Evolutionary conservation across 2,797 vertebrate genomes (phyloP), one percentile per base, ranked within the genome.

Genomic region (Okamejei kenojei): DNA sequence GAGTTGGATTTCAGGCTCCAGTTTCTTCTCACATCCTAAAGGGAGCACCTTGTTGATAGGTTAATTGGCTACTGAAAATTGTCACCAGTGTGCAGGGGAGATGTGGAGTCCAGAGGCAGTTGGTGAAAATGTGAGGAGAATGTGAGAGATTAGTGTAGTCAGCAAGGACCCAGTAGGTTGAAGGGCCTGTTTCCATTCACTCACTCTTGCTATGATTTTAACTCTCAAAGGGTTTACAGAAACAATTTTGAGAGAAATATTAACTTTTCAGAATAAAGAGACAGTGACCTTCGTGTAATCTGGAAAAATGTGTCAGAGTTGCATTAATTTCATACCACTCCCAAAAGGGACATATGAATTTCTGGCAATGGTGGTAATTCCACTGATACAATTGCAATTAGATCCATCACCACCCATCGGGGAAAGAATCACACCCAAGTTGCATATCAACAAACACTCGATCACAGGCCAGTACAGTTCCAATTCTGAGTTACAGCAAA

Each of bases 371-470:
- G 7, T 2, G 13, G 32, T 19, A 63, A 68, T 88, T 88, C 63
- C 61, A 88, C n/a, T 88, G 61, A 35, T 35, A 88, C n/a, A 88
- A 35, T 88, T 88, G n/a, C 84, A 65, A 32, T 32, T 88, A 88
- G 21, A 65, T 68, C 63, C 63, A 88, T 65, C 32, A 88, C n/a
- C 84, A 84, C 81, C 54, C 81, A 88, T 88, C 84, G 15, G 65
- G 84, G n/a, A 7, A 35, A 35, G n/a, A 88, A 68, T 68, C 61
- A 88, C 35, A 19, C 32, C 78, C 78, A 32, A 38, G 63, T 68
- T 0, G 21, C n/a, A 88, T 21, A 35, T 68, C 84, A 88, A 68
- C 61, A 88, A 65, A 35, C 84, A 88, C n/a, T 88, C 61, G 21
- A 88, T 88, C 84, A 88, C 65, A 68, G 61, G n/a, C 61, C 84